Percentiles rank a stretch among this genome's conserved stretches.
Conservation (phyloP, 2,113 vertebrate genomes). For the Conger conger region DNA sequence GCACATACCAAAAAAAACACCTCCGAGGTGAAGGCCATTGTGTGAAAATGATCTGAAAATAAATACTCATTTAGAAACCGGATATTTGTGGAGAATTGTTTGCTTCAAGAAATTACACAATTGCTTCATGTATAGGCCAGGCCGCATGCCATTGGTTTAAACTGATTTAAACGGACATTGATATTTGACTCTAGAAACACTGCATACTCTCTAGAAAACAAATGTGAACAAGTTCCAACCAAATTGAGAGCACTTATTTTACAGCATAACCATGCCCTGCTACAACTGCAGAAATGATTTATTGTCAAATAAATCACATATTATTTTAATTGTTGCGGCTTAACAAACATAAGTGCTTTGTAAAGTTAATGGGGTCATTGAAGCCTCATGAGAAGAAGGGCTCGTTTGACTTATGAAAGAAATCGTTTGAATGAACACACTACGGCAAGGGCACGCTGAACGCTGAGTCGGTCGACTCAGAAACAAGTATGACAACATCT, state of each 20-base stretch:
- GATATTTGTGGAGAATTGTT: neutral
- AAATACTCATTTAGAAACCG: neutral
- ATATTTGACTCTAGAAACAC: neutral
- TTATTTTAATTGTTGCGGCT: slow-evolving; percentile 38
- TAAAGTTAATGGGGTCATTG: slow-evolving; percentile 27
- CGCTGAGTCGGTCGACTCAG: slow-evolving; percentile 12
- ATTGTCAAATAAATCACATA: slow-evolving; percentile 30
- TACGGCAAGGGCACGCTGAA: neutral
- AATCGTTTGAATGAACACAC: slow-evolving; percentile 4
- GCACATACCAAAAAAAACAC: neutral
- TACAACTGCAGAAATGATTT: neutral
- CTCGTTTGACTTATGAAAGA: neutral
- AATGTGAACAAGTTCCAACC: neutral
- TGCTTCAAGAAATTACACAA: neutral
- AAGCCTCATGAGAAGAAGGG: neutral
- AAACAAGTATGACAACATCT: slow-evolving; percentile 51
- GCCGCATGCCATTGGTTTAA: neutral
- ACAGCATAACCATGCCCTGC: neutral
- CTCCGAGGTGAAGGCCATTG: slow-evolving; percentile 7
- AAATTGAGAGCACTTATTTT: neutral
- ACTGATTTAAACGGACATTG: neutral
- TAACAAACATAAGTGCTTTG: slow-evolving; percentile 43
- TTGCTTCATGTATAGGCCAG: neutral
- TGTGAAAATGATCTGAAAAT: neutral
- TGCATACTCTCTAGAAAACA: neutral